Evolutionary conservation across 2,797 vertebrate genomes (phyloP), one percentile per base, ranked within the genome.

Genomic region (Sparidentex hasta): DNA sequence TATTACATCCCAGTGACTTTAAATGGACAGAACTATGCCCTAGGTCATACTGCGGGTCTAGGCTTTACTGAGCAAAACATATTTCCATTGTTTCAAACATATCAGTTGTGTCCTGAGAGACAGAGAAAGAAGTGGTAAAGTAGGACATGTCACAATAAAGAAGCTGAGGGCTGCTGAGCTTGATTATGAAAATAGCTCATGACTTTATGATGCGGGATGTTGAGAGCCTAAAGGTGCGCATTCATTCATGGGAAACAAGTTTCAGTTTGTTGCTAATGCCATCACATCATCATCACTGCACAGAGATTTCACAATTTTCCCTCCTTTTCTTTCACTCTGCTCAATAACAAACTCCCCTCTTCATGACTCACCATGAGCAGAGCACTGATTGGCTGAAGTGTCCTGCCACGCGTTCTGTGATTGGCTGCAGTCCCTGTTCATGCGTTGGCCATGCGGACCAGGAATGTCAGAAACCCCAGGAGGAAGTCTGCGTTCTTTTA

Each of bases 361-460:
- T 54, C 9, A 47, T 47, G 20, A 66, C 23, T 69, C 18, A 2
- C 20, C 27, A 5, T n/a, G 13, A 44, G 12, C 66, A 44, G 27
- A 52, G 25, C 50, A 3, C 12, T 14, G 56, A 89, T 88, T 92
- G 89, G 88, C 63, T 71, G 41, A 59, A 3, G 3, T 5, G 20
- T 17, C 54, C 59, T n/a, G 76, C 50, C 71, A 80, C 13, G 51
- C 21, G 4, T 46, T 65, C 64, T 75, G 69, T 82, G 80, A 88
- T 89, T 90, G 88, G 90, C 68, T 83, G 59, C 74, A 23, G 41
- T 16, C 23, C 0, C 4, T 76, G 78, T 44, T 48, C 91, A 92
- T 59, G 89, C 57, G 12, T 14, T 1, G 25, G 33, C 51, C 88
- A 92, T 47, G 81, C 80, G 58, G 65, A 13, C 58, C 29, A 33